Evolutionary conservation across 2,888 invertebrate genomes (phyloP), one percentile per base, ranked within the genome.

Genomic region (Amiota minor): DNA sequence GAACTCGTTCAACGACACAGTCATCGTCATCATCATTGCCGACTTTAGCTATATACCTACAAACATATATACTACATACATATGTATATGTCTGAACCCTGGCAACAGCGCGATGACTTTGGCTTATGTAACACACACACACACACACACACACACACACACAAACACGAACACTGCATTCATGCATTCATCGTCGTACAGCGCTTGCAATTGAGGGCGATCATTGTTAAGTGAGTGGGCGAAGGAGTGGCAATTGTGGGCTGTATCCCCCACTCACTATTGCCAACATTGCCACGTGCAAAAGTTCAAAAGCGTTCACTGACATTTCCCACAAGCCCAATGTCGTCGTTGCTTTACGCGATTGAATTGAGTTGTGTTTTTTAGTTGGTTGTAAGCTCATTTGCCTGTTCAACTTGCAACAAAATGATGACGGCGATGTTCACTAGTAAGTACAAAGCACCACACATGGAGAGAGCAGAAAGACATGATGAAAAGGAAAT

Each of bases 1-100:
- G 83, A 83, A 85, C 82, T 78, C 85, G 85, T 79, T 71, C 83
- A 74, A 79, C 82, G 85, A 85, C 83, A 80, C 80, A 85, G 80
- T 78, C 35, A 35, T 35, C 35, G 35, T 35, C 35, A 35, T 4
- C 35, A 35, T 35, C 35, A 74, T 75, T 76, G 56, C 49, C 67
- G 35, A 49, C 23, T 56, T 59, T n/a, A 46, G 62, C 50, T 45
- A 12, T 59, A 10, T 59, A 16, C 46, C 62, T 8, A 70, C 46
- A 14, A 16, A 53, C 70, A 23, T 73, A 72, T 20, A 59, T 20
- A 23, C 23, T 23, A 23, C 3, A 23, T 23, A 23, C 3, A 23
- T 23, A 23, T 23, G 3, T 23, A 23, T 23, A 14, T n/a, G 62
- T 50, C 50, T 68, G 67, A 68, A 53, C 67, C 53, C 80, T 75